Conservation (phyloP, 2,113 vertebrate genomes). For the Myotis lucifugus region DNA sequence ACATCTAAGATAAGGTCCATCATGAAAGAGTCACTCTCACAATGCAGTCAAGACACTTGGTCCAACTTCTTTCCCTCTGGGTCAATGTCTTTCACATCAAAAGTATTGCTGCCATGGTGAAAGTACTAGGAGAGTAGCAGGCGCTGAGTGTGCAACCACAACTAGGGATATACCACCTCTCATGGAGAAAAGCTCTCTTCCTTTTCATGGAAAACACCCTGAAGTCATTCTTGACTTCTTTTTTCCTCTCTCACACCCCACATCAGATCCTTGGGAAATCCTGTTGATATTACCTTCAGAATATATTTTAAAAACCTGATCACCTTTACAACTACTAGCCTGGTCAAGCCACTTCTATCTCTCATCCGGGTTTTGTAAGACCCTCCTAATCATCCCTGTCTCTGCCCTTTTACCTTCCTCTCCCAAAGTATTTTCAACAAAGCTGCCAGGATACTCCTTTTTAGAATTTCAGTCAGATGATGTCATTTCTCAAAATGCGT, state of each 20-base stretch:
- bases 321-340: not conserved
- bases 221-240: not conserved
- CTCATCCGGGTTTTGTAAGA: not conserved
- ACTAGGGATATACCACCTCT: not conserved
- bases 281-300: not conserved
- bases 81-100: not conserved
- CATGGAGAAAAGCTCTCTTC: not conserved
- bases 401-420: not conserved
- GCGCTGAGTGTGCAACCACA: not conserved
- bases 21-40: slow-evolving; percentile 99
- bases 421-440: not conserved
- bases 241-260: not conserved
- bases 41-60: slow-evolving; percentile 95
- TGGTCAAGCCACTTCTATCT: not conserved
- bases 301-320: not conserved
- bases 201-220: not conserved
- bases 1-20: slow-evolving; percentile 99
- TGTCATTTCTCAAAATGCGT: not conserved
- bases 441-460: not conserved
- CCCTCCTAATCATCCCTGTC: not conserved
- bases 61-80: not conserved
- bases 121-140: not conserved
- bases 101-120: not conserved
- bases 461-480: not conserved
- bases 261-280: not conserved